Conservation (phyloP, 1,140 invertebrate genomes). For the Cotesia glomerata region DNA sequence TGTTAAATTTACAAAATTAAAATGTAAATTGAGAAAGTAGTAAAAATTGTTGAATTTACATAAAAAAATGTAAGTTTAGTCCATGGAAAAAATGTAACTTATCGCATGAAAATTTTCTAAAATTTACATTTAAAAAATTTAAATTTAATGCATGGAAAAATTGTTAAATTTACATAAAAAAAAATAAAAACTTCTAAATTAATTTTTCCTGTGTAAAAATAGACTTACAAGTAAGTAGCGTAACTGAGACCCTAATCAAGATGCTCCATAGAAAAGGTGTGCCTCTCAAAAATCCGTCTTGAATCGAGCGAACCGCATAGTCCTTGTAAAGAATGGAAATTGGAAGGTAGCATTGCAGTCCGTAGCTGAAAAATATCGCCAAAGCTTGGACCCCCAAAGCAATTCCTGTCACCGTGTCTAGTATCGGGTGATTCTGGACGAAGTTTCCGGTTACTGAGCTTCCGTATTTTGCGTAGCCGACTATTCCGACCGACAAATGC, state of each 20-base stretch:
- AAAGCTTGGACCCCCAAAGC: conserved; percentile 42
- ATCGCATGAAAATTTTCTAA: too few species aligned
- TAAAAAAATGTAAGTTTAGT: too few species aligned
- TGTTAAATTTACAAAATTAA: too few species aligned
- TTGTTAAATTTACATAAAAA: too few species aligned
- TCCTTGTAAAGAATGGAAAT: conserved; percentile 39
- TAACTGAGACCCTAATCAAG: conserved; percentile 38
- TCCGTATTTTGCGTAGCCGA: conserved; percentile 46
- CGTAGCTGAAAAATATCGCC: conserved; percentile 45
- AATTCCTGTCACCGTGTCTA: conserved; percentile 31
- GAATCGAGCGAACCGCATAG: conserved; percentile 35
- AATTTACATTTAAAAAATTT: too few species aligned
- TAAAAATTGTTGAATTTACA: too few species aligned
- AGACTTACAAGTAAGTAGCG: conserved; percentile 38
- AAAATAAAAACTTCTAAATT: too few species aligned
- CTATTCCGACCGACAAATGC: conserved; percentile 35
- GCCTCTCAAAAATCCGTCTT: conserved; percentile 31
- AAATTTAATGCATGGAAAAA: too few species aligned
- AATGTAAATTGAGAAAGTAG: too few species aligned
- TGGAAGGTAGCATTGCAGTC: conserved; percentile 43
- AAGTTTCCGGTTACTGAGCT: conserved; percentile 39
- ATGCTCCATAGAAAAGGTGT: conserved; percentile 39
- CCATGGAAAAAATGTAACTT: too few species aligned
- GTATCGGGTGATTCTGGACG: conserved; percentile 38
- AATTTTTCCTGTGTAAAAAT: neutral